Evolutionary conservation across 2,797 vertebrate species (phyloP).

Genomic region (Amblyraja radiata): DNA sequence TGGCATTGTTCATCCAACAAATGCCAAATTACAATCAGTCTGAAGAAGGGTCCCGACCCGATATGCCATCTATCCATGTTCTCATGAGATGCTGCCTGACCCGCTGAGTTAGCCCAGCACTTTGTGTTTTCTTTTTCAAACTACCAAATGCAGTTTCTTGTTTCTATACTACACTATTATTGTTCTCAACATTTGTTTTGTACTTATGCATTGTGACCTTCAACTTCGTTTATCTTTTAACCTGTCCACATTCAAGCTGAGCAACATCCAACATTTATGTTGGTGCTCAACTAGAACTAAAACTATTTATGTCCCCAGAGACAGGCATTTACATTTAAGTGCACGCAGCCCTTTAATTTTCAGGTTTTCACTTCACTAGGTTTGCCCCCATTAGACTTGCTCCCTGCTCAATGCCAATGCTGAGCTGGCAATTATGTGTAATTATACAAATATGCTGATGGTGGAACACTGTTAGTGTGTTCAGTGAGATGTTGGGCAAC

Average conservation of each 20-base stretch:
- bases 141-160: too few species aligned
- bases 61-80: too few species aligned
- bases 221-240: not conserved
- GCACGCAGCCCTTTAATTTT: not conserved
- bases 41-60: too few species aligned
- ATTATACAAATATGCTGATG: not conserved
- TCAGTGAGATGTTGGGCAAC: not conserved
- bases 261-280: not conserved
- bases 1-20: not conserved
- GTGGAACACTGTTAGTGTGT: not conserved
- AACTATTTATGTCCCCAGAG: not conserved
- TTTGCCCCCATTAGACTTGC: not conserved
- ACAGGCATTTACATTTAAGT: not conserved
- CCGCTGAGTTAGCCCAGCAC: too few species aligned
- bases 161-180: not conserved
- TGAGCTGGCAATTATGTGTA: not conserved
- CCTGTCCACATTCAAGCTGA: not conserved
- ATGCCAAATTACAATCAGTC: not conserved
- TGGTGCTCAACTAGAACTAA: not conserved
- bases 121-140: too few species aligned
- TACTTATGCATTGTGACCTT: not conserved
- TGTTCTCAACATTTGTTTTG: not conserved
- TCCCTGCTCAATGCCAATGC: not conserved
- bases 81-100: too few species aligned
- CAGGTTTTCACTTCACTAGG: not conserved